These are phyloP conservation scores for Grammomys dolichurus DNA, from an alignment of 2,113 vertebrate genomes.

Conservation along the genomic window DNA sequence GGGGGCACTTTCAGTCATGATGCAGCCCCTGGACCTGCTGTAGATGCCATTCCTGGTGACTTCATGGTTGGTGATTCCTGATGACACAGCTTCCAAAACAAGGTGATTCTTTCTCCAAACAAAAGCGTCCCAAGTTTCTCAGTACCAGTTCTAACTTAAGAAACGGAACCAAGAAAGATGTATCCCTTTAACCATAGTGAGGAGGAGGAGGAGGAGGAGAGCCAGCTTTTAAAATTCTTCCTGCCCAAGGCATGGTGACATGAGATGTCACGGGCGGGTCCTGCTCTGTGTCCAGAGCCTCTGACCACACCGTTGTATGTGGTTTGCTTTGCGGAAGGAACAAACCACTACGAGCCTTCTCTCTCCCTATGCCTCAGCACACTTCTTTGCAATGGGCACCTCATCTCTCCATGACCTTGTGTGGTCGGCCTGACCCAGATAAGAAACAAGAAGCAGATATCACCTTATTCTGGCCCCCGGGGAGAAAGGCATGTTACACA, in stretches of 20 bases:
- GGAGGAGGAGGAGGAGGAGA: neutral
- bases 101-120: neutral
- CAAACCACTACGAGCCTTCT: neutral
- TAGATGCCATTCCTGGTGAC: neutral
- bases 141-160: neutral
- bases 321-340: neutral
- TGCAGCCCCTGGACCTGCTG: neutral
- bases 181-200: neutral
- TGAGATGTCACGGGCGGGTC: fast-evolving
- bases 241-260: neutral
- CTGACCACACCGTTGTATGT: neutral
- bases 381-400: neutral
- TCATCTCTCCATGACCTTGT: neutral
- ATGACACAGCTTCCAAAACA: neutral
- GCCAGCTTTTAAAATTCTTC: neutral
- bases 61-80: neutral
- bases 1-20: fast-evolving
- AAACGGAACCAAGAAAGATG: neutral
- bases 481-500: neutral
- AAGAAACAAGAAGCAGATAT: neutral
- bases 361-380: too few species aligned
- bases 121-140: neutral
- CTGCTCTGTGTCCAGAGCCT: neutral
- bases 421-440: neutral
- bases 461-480: neutral